phyloP scores from a whole-genome alignment of 2,888 invertebrate species.

The Melanchra persicariae region DNA sequence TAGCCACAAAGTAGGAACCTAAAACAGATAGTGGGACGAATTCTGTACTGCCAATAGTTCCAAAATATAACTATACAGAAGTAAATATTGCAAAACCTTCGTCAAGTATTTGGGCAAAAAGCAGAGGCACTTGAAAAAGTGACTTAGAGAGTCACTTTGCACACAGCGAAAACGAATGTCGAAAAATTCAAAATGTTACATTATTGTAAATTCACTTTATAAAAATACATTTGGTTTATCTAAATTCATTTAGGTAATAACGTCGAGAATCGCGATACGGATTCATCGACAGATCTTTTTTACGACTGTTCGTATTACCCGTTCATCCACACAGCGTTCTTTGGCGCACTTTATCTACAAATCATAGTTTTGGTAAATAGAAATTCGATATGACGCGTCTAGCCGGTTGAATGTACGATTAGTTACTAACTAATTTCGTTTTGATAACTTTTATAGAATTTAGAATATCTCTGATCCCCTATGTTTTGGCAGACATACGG shows the following conservation, averaged over 20 bases:
- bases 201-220: neutral
- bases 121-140: neutral
- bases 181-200: too few relatives aligned
- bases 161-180: too few relatives aligned
- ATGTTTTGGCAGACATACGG: too few relatives aligned
- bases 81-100: neutral
- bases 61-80: neutral
- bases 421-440: constrained; percentile 11
- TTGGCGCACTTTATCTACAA: constrained; percentile 28
- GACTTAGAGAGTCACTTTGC: too few relatives aligned
- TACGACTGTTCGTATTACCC: constrained; percentile 20
- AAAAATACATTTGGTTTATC: neutral
- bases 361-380: constrained; percentile 53
- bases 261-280: constrained; percentile 3
- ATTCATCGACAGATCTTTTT: constrained; percentile 33
- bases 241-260: constrained; percentile 34
- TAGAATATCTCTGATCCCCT: too few relatives aligned
- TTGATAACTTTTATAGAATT: neutral
- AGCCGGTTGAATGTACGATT: constrained; percentile 26
- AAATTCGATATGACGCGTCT: constrained; percentile 49
- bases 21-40: neutral
- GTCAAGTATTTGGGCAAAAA: neutral
- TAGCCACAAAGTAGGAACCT: constrained; percentile 1
- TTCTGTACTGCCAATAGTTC: neutral
- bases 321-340: constrained; percentile 21